phyloP scores from a whole-genome alignment of 2,797 vertebrate genomes.

The Bradypodion pumilum region DNA sequence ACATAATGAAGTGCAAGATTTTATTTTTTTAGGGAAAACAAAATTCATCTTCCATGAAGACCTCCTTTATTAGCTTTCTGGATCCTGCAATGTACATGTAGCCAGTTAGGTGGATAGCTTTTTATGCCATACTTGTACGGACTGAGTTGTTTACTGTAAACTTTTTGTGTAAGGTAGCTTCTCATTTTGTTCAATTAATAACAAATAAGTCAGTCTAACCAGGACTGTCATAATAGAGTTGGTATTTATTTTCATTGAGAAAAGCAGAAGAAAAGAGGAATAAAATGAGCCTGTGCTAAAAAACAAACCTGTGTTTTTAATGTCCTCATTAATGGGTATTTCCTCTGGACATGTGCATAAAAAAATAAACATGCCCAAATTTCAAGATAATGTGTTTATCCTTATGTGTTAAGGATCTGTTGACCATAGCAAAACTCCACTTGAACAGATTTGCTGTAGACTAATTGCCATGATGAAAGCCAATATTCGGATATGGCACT shows the following conservation, averaged over 20 bases:
- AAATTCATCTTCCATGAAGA: neutral
- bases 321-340: neutral
- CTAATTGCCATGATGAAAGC: no score
- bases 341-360: neutral
- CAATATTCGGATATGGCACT: no score
- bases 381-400: neutral
- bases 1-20: neutral
- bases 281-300: neutral
- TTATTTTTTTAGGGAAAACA: neutral
- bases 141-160: neutral
- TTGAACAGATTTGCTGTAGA: no score
- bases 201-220: neutral
- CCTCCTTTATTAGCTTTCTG: neutral
- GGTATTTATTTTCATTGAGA: neutral
- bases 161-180: neutral
- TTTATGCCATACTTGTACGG: neutral
- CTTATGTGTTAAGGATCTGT: neutral
- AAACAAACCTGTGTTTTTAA: neutral
- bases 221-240: neutral
- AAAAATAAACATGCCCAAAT: neutral
- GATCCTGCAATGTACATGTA: neutral
- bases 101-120: neutral
- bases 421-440: neutral
- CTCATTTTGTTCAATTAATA: neutral
- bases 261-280: neutral